Percentiles rank a stretch among this genome's conserved stretches.
Conservation (phyloP, 2,797 vertebrate species). For the Peromyscus melanophrys region DNA sequence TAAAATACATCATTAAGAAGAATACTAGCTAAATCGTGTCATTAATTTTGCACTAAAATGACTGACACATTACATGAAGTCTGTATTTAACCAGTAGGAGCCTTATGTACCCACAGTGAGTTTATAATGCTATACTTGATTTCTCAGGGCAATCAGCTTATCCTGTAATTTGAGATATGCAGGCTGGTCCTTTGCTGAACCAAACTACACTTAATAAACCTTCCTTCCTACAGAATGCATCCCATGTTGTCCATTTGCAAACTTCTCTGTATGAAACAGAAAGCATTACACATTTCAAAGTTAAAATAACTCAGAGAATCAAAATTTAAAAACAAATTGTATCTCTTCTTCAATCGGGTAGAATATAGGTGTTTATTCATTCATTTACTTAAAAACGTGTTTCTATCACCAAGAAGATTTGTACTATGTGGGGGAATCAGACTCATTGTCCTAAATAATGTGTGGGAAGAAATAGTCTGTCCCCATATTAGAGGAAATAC, state of each 20-base stretch:
- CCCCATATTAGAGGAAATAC: background rate
- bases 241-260: background rate
- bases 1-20: constrained; percentile 26
- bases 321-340: background rate
- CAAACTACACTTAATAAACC: background rate
- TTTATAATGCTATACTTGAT: background rate
- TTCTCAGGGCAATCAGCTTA: background rate
- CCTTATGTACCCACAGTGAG: background rate
- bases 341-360: background rate
- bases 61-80: background rate
- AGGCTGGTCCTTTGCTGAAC: background rate
- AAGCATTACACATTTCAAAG: constrained; percentile 4
- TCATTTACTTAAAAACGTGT: background rate
- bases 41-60: constrained; percentile 48
- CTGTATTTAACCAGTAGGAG: constrained; percentile 16
- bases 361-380: background rate
- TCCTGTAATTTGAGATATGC: background rate
- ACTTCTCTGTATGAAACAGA: background rate
- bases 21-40: background rate
- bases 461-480: background rate
- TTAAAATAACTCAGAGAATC: background rate
- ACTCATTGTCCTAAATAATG: background rate
- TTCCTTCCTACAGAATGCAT: background rate
- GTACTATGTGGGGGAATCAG: background rate
- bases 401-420: background rate